Conservation (phyloP, 2,888 invertebrate species). For the Melieria crassipennis region DNA sequence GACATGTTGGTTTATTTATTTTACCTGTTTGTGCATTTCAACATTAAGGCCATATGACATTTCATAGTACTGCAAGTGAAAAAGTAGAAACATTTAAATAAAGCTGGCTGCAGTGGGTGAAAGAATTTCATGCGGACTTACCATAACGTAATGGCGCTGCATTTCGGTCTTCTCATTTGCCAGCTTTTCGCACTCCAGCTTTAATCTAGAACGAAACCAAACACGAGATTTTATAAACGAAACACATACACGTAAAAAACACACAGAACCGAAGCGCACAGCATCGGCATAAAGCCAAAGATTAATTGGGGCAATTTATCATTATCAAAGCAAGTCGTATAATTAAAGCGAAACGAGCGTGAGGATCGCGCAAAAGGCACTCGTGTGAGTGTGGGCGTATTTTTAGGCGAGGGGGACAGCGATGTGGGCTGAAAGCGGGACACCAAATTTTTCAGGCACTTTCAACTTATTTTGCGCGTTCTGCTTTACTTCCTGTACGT, state of each 20-base stretch:
- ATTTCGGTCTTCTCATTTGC: slow-evolving; percentile 98
- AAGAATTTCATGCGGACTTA: slow-evolving; percentile 65
- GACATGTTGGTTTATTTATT: too few species aligned
- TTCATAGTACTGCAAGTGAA: slow-evolving; percentile 85
- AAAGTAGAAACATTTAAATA: slow-evolving; percentile 13
- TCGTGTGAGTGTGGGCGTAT: background rate
- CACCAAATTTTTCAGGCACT: background rate
- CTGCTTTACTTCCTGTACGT: background rate
- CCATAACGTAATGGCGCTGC: slow-evolving; percentile 99
- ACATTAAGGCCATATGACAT: slow-evolving; percentile 96
- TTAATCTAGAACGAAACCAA: slow-evolving; percentile 73
- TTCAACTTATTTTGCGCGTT: background rate
- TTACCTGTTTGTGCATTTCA: slow-evolving; percentile 95
- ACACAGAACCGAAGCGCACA: background rate
- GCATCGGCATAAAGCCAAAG: background rate
- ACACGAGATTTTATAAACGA: background rate
- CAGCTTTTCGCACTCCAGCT: slow-evolving; percentile 97
- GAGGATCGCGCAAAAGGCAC: background rate
- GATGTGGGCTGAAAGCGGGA: background rate
- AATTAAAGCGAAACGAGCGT: slow-evolving; percentile 1
- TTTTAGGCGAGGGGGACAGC: background rate
- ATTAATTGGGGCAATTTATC: slow-evolving; percentile 21
- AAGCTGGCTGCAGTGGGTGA: too few species aligned
- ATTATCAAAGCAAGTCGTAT: slow-evolving; percentile 19
- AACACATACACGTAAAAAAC: background rate